Conservation (phyloP, 2,797 vertebrate genomes). For the Girardinus metallicus region DNA sequence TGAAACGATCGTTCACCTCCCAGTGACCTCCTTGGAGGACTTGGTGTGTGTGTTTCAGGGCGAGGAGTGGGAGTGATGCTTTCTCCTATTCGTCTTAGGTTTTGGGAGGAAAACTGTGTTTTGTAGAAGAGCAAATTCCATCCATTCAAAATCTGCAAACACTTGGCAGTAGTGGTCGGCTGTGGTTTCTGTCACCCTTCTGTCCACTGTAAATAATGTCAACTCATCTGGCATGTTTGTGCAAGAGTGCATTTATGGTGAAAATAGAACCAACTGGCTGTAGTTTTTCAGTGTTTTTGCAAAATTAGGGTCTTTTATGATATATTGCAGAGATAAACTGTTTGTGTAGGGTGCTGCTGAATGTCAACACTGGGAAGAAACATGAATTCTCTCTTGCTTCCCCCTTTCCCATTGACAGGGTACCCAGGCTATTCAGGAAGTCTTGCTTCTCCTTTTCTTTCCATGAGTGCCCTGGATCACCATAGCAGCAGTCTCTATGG, state of each 20-base stretch:
- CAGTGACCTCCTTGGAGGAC: conserved; percentile 72
- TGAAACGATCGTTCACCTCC: conserved; percentile 76
- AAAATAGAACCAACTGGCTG: conserved; percentile 64
- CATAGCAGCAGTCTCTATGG: conserved; percentile 95
- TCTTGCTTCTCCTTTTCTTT: conserved; percentile 95
- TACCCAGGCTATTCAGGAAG: conserved; percentile 97
- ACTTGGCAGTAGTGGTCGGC: conserved; percentile 63
- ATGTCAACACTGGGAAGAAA: conserved; percentile 66
- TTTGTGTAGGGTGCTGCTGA: conserved; percentile 77
- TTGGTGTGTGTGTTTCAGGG: conserved; percentile 37
- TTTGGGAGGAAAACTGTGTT: conserved; percentile 66
- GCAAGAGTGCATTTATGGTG: conserved; percentile 69
- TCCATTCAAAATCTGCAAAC: conserved; percentile 65
- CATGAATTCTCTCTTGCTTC: conserved; percentile 65
- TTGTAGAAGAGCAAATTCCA: conserved; percentile 69
- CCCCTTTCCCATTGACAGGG: conserved; percentile 81
- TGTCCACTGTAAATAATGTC: conserved; percentile 79
- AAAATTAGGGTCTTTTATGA: conserved; percentile 63
- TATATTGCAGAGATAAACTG: conserved; percentile 72
- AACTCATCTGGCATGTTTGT: conserved; percentile 70
- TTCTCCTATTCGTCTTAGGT: conserved; percentile 69
- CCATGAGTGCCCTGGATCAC: conserved; percentile 98
- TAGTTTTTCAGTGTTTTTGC: conserved; percentile 48
- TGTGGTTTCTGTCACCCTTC: conserved; percentile 77
- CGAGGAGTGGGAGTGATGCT: conserved; percentile 32